Evolutionary conservation across 2,113 vertebrate species (phyloP).

Genomic region (Caracal caracal): DNA sequence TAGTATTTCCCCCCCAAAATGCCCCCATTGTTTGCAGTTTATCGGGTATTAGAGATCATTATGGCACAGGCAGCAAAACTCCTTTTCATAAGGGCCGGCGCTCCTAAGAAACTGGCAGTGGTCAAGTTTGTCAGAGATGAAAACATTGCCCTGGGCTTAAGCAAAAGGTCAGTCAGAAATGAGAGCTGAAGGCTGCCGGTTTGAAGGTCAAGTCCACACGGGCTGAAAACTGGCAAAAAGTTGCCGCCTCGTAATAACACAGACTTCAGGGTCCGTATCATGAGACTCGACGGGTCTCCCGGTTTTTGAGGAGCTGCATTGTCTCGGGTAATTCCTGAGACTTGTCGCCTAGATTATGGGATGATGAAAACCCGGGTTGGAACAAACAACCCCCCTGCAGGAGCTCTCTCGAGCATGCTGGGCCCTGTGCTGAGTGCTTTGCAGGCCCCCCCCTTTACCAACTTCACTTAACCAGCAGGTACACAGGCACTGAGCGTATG

Average conservation of each 20-base stretch:
- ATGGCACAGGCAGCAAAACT: conserved; percentile 20
- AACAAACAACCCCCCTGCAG: neutral
- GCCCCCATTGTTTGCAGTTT: conserved; percentile 68
- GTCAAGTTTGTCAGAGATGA: conserved; percentile 68
- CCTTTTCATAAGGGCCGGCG: conserved; percentile 46
- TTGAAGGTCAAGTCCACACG: conserved; percentile 65
- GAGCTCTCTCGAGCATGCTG: neutral
- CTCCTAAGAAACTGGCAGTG: conserved; percentile 60
- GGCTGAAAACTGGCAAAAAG: conserved; percentile 47
- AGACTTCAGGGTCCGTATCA: conserved; percentile 21
- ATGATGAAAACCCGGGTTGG: neutral
- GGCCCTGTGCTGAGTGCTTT: neutral
- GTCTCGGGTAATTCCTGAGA: neutral
- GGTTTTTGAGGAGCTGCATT: neutral
- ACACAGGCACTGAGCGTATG: neutral
- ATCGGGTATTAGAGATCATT: conserved; percentile 71
- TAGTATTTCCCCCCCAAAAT: neutral
- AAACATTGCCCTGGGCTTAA: conserved; percentile 72
- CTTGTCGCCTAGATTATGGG: neutral
- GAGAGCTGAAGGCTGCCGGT: neutral
- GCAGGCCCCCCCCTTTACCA: neutral
- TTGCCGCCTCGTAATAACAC: neutral
- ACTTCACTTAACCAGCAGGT: neutral
- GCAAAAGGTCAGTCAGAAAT: conserved; percentile 72
- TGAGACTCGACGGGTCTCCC: neutral